phyloP scores from a whole-genome alignment of 2,888 invertebrate species.

The Cyaniris semiargus region DNA sequence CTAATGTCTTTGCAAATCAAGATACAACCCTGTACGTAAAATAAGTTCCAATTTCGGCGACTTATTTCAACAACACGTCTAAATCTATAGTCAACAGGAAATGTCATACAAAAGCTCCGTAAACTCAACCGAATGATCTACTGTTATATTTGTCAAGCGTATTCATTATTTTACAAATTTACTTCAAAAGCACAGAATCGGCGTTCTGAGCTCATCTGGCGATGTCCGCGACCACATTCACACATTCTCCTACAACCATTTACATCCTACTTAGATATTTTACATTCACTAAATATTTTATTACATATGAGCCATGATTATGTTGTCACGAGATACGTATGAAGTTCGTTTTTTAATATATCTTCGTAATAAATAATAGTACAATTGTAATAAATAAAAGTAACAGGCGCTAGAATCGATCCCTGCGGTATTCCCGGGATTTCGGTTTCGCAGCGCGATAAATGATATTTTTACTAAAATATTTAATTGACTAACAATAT shows the following conservation, averaged over 20 bases:
- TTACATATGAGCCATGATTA: constrained; percentile 19
- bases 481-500: constrained; percentile 29
- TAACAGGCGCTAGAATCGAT: neutral
- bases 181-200: constrained; percentile 56
- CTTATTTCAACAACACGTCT: constrained; percentile 39
- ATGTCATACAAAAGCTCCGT: constrained; percentile 56
- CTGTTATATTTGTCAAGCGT: constrained; percentile 60
- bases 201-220: constrained; percentile 48
- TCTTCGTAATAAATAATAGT: neutral
- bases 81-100: constrained; percentile 61
- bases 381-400: constrained; percentile 10
- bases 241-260: neutral
- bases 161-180: constrained; percentile 58
- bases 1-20: constrained; percentile 20
- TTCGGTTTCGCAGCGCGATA: neutral
- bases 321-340: constrained; percentile 17
- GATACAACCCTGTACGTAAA: constrained; percentile 15
- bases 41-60: neutral
- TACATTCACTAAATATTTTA: constrained; percentile 14
- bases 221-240: constrained; percentile 31
- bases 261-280: neutral
- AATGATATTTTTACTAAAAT: neutral
- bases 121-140: constrained; percentile 58
- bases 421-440: neutral
- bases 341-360: neutral